Conservation (phyloP, 2,797 vertebrate species). For the Dendrocincla fuliginosa region DNA sequence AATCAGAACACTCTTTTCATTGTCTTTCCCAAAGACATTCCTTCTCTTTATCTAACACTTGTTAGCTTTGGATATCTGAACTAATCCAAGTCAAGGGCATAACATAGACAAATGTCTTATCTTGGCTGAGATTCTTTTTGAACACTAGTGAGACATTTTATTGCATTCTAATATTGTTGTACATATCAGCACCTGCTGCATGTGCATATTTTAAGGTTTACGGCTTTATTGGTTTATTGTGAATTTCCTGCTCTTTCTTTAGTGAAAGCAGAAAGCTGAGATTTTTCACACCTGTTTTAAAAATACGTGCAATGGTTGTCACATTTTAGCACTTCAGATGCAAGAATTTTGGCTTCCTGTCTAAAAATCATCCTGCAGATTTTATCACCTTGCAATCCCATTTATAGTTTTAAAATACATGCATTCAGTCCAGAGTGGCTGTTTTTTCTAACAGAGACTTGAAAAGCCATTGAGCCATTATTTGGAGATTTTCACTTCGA, state of each 20-base stretch:
- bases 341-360: slow-evolving; percentile 21
- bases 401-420: slow-evolving; percentile 1
- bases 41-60: not conserved
- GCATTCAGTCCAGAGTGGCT: not conserved
- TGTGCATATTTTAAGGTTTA: not conserved
- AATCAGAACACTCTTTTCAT: not conserved
- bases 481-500: not conserved
- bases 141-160: not conserved
- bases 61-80: not conserved
- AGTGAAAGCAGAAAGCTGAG: slow-evolving; percentile 49
- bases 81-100: not conserved
- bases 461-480: not conserved
- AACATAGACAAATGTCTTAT: not conserved
- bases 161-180: not conserved
- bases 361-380: slow-evolving; percentile 18
- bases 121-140: not conserved
- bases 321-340: slow-evolving; percentile 25
- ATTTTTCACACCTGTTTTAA: slow-evolving; percentile 44
- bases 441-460: not conserved
- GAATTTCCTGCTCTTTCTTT: slow-evolving; percentile 47
- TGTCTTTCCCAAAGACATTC: not conserved
- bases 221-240: slow-evolving; percentile 45
- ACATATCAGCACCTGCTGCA: slow-evolving; percentile 26
- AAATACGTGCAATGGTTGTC: not conserved
- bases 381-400: not conserved